Percentiles rank a stretch among this genome's conserved stretches.
Conservation (phyloP, 2,888 invertebrate genomes). For the Synergus japonicus region DNA sequence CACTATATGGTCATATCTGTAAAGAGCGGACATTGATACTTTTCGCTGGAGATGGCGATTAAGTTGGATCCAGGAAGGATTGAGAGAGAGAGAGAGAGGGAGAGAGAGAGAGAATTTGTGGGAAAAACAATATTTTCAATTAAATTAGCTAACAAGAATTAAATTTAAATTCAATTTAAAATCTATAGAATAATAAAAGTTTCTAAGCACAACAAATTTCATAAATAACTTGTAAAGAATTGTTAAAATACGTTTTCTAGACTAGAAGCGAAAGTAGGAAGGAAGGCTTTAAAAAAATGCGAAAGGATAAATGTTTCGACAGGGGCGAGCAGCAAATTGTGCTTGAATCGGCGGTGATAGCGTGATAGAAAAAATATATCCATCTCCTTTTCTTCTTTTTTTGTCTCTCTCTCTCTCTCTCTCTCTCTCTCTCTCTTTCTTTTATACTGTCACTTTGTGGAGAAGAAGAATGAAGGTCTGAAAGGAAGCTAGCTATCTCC, state of each 20-base stretch:
- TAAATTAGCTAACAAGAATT: not conserved
- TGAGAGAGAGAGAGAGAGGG: slow-evolving; percentile 43
- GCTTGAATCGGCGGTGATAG: slow-evolving; percentile 74
- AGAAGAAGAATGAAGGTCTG: slow-evolving; percentile 72
- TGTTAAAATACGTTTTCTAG: slow-evolving; percentile 18
- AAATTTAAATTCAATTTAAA: not conserved
- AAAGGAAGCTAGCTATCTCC: slow-evolving; percentile 81
- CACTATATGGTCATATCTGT: slow-evolving; percentile 77
- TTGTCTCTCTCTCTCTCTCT: slow-evolving; percentile 46
- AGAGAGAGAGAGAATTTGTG: slow-evolving; percentile 38
- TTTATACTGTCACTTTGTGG: slow-evolving; percentile 60
- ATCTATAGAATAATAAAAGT: not conserved
- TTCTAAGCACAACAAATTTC: too few species aligned
- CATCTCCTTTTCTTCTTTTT: slow-evolving; percentile 59
- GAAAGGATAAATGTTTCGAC: slow-evolving; percentile 59
- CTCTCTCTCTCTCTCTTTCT: slow-evolving; percentile 49
- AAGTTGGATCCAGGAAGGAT: slow-evolving; percentile 42
- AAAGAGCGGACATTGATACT: slow-evolving; percentile 67
- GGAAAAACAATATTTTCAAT: not conserved
- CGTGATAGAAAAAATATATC: slow-evolving; percentile 69
- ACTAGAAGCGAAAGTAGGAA: slow-evolving; percentile 45
- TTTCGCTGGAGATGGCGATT: slow-evolving; percentile 54
- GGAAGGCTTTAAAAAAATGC: slow-evolving; percentile 57
- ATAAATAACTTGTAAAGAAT: too few species aligned
- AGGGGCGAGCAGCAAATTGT: slow-evolving; percentile 75